Evolutionary conservation across 1,140 invertebrate species (phyloP), one percentile per base, ranked within the genome.

Genomic region (Drosophila asahinai): DNA sequence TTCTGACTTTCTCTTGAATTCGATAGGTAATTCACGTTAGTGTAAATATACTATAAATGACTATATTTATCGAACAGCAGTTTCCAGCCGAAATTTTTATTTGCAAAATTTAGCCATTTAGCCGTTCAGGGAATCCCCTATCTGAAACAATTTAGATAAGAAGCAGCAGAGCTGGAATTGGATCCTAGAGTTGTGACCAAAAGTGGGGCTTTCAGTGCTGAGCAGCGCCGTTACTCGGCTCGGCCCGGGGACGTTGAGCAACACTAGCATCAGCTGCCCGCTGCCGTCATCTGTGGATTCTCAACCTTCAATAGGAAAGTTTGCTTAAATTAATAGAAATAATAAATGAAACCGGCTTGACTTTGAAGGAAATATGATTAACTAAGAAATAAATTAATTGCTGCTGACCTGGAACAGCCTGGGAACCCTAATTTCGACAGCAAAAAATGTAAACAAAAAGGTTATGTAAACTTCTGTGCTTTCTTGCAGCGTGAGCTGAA

Each of bases 381-480:
- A 42, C 8, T 22, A 22, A 17, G 7, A 42, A 7, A n/a, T 47
- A 5, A 55, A 62, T 19, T 43, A 9, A 8, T 6, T 5, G 6
- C n/a, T 40, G 5, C 33, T 2, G 9, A 19, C 27, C 25, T 45
- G 42, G 15, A 11, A 45, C 25, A 5, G 7, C 12, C 6, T 22
- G 6, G 1, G 15, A 17, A 33, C 45, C 2, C 14, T 6, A 5
- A 5, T 14, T 43, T 8, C 9, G 33, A 11, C 36, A 47, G 27
- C 45, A 36, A 17, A 90, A 84, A 77, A 81, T 81, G 86, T 90
- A 90, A 90, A 90, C 86, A 86, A 92, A 83, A 92, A 92, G 91
- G 91, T 92, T 92, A 92, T 92, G 87, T 92, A 92, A 92, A 92
- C 87, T 86, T 86, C 59, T 81, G 71, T 67, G 58, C 17, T 60